A percentile compares a stretch with the other conserved stretches of the same genome.
Conservation (phyloP, 92 coral and sea anemone genomes). For the Palythoa grandis region DNA sequence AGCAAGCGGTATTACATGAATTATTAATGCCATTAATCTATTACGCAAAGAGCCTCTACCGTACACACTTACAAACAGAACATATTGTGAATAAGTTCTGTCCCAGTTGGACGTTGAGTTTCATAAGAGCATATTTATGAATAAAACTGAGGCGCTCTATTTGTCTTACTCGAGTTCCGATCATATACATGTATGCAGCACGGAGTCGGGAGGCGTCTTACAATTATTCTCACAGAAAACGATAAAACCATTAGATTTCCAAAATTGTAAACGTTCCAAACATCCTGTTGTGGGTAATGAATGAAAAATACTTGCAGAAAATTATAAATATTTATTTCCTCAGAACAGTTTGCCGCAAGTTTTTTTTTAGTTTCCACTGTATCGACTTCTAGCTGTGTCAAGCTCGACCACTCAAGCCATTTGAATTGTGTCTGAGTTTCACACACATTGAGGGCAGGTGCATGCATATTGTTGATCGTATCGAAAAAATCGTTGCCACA, state of each 20-base stretch:
- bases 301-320: slow-evolving; percentile 19
- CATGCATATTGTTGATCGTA: slow-evolving; percentile 32
- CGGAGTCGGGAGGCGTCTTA: background rate
- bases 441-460: slow-evolving; percentile 24
- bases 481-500: slow-evolving; percentile 20
- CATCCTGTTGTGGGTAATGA: slow-evolving; percentile 37
- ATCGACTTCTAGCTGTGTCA: slow-evolving; percentile 36
- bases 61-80: slow-evolving; percentile 2
- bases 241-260: slow-evolving; percentile 30
- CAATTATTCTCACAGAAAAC: slow-evolving; percentile 16
- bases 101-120: slow-evolving; percentile 17
- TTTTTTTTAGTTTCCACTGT: slow-evolving; percentile 1
- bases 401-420: slow-evolving; percentile 12
- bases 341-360: background rate
- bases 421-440: slow-evolving; percentile 22
- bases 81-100: background rate
- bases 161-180: slow-evolving; percentile 11
- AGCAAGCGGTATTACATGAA: slow-evolving; percentile 37
- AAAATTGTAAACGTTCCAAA: slow-evolving; percentile 33
- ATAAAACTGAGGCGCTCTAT: background rate
- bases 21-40: slow-evolving; percentile 31
- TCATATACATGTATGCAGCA: background rate
- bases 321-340: background rate
- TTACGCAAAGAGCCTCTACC: slow-evolving; percentile 15
- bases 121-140: background rate